These are phyloP conservation scores for Myotis findleyi DNA, from an alignment of 2,797 vertebrate genomes.

Conservation along the genomic window DNA sequence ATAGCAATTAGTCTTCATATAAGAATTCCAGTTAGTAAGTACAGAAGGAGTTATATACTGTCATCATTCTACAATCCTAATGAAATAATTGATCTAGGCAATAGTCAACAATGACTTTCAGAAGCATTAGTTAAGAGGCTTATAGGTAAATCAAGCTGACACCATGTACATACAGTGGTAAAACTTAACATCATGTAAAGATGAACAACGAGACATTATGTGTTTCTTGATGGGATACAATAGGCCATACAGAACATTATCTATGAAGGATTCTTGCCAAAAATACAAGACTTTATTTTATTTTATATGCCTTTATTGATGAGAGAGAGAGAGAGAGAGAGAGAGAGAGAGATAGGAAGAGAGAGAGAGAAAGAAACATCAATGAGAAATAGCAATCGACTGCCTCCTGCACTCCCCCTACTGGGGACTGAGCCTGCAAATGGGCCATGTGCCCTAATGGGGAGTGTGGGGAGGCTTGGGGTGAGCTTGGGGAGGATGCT, in stretches of 20 bases:
- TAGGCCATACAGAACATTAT: background rate
- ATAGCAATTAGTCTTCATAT: background rate
- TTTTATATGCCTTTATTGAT: no score
- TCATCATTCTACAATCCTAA: background rate
- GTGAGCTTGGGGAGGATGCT: no score
- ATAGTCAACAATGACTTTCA: background rate
- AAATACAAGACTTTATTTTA: background rate
- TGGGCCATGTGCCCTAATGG: no score
- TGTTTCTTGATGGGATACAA: background rate
- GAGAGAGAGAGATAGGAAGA: no score
- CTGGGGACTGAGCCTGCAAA: no score
- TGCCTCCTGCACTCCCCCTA: no score
- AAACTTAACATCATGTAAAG: background rate
- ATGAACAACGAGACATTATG: background rate
- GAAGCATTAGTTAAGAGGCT: background rate
- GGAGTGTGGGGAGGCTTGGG: no score
- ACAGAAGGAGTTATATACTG: background rate
- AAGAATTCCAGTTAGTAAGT: conserved; percentile 15
- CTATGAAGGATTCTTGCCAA: background rate
- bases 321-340: no score
- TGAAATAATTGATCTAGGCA: background rate
- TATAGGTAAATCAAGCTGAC: background rate
- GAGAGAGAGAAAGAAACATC: no score
- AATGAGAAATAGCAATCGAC: no score
- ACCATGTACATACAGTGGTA: background rate